Evolutionary conservation across 2,797 vertebrate genomes (phyloP).

Genomic region (Gallinago nigripennis): DNA sequence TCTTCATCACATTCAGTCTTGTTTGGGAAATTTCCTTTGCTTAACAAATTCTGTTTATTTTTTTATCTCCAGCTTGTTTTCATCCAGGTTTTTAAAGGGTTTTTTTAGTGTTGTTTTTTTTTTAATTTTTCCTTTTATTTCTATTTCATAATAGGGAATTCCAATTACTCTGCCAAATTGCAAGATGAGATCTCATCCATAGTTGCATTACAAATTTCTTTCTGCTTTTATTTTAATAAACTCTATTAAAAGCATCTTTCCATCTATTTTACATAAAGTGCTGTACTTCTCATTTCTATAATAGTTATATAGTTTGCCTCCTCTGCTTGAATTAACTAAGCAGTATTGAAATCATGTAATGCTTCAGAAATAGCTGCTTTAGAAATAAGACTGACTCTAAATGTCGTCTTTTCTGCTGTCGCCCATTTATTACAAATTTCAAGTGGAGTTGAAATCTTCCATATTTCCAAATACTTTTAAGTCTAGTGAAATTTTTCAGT

Average conservation of each 20-base stretch:
- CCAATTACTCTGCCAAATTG: neutral
- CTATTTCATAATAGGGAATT: neutral
- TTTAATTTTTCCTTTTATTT: neutral
- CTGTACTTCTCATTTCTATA: conserved; percentile 14
- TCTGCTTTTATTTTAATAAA: conserved; percentile 36
- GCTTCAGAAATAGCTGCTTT: conserved; percentile 29
- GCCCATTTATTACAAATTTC: neutral
- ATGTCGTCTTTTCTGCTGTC: neutral
- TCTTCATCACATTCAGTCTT: neutral
- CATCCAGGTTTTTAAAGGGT: neutral
- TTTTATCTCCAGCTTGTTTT: neutral
- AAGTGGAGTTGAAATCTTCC: neutral
- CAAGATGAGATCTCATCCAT: neutral
- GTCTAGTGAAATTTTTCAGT: neutral
- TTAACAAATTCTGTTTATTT: neutral
- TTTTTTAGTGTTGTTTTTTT: neutral
- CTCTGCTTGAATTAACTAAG: conserved; percentile 37
- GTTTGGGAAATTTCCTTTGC: neutral
- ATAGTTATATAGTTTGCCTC: neutral
- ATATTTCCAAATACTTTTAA: neutral
- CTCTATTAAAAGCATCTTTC: conserved; percentile 31
- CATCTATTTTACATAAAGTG: conserved; percentile 15
- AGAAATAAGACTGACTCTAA: neutral
- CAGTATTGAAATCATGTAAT: conserved; percentile 37
- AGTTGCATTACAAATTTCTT: neutral